Percentiles rank a stretch among this genome's conserved stretches.
Conservation (phyloP, 1,140 invertebrate species). For the Anoplophora glabripennis region DNA sequence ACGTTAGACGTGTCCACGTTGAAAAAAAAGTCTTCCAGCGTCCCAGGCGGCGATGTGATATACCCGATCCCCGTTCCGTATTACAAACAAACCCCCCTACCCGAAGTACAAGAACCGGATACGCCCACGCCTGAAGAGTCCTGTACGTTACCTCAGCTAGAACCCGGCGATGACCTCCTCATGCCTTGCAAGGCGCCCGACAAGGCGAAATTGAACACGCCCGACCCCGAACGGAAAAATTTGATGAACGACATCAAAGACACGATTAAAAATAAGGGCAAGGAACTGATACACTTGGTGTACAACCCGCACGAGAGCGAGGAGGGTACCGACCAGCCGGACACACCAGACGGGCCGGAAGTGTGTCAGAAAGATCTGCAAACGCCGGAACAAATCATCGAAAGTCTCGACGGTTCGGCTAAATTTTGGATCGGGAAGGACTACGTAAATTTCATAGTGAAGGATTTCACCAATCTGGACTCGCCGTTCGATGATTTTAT, state of each 20-base stretch:
- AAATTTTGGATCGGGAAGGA: slow-evolving; percentile 99
- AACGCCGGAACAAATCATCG: slow-evolving; percentile 48
- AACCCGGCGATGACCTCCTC: slow-evolving; percentile 56
- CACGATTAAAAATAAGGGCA: slow-evolving; percentile 58
- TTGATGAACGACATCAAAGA: slow-evolving; percentile 64
- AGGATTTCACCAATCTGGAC: slow-evolving; percentile 91
- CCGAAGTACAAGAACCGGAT: slow-evolving; percentile 23
- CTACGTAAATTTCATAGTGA: slow-evolving; percentile 97
- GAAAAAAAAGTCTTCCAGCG: slow-evolving; percentile 59
- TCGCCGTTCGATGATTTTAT: slow-evolving; percentile 73
- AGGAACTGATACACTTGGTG: slow-evolving; percentile 67
- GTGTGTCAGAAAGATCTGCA: slow-evolving; percentile 11
- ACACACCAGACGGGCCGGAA: slow-evolving; percentile 50
- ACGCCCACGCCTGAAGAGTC: slow-evolving; percentile 28
- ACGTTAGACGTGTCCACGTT: slow-evolving; percentile 45
- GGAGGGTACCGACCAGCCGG: slow-evolving; percentile 50
- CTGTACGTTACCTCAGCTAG: slow-evolving; percentile 50
- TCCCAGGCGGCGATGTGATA: slow-evolving; percentile 52
- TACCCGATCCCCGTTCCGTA: slow-evolving; percentile 46
- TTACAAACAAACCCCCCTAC: slow-evolving; percentile 34
- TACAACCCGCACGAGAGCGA: slow-evolving; percentile 59
- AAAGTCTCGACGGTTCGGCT: slow-evolving; percentile 58
- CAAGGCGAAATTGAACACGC: slow-evolving; percentile 63
- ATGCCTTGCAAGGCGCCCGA: slow-evolving; percentile 49
- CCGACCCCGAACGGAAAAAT: slow-evolving; percentile 64